Evolutionary conservation across 2,888 invertebrate genomes (phyloP), one percentile per base, ranked within the genome.

Genomic region (Platycheirus rosarum): DNA sequence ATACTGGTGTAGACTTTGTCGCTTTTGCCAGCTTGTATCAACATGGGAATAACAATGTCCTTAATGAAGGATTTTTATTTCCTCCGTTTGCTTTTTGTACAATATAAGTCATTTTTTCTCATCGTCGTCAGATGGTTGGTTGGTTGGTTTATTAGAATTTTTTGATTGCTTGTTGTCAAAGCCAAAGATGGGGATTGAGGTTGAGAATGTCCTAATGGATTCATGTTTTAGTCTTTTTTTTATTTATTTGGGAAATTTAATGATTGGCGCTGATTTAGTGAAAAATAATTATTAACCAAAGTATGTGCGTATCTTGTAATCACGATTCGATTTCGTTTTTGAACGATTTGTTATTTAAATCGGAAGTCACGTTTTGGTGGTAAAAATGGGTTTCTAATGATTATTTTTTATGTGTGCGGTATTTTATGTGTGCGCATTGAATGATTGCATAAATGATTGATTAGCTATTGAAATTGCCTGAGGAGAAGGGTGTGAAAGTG

Each of bases 11-110:
- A 74, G 74, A 80, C 70, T 75, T 75, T 80, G 76, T 80, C 70
- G 60, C 78, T 73, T 60, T 73, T 78, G 62, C 73, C 62, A 73
- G 68, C 79, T 80, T 80, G 53, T 80, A 76, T 70, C 76, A 76
- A 70, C 80, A 76, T 76, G 80, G 76, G 80, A 80, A 70, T 76
- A 70, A 80, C 80, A 80, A 80, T 80, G 80, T 76, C 76, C 80
- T 80, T 80, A 80, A 80, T 80, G 80, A 79, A 79, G 74, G 74
- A 74, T 63, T 74, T 78, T 68, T 68, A 20, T 53, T 57, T 49
- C 57, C 13, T 23, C 26, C 9, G 37, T 44, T 44, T 40, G 46
- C 46, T 69, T 60, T 75, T 60, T 68, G 44, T 40, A 35, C 60
- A 53, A 57, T 70, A 49, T 57, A 62, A 44, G 37, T 63, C 9